phyloP scores from a whole-genome alignment of 92 coral and sea anemone species.

The Zoanthus sansibaricus region DNA sequence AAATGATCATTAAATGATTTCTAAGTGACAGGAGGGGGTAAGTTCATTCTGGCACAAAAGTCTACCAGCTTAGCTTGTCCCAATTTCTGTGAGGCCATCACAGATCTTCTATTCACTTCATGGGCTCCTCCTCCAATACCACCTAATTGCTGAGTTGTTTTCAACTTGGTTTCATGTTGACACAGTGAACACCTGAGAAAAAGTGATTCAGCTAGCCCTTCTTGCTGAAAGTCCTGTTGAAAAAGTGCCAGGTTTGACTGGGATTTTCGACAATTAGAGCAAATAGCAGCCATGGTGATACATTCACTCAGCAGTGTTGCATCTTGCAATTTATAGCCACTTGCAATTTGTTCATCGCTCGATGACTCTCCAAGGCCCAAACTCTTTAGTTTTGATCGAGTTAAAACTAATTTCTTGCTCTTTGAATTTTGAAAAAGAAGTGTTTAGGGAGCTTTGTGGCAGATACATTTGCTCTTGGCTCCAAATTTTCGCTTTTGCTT shows the following conservation, averaged over 20 bases:
- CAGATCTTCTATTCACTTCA: background rate
- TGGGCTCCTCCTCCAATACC: constrained; percentile 50
- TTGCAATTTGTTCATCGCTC: too few species aligned
- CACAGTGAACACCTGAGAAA: constrained; percentile 52
- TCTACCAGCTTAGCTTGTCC: constrained; percentile 36
- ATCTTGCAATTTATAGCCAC: too few species aligned
- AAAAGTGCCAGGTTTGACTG: constrained; percentile 49
- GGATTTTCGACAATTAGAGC: background rate
- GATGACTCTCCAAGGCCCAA: too few species aligned
- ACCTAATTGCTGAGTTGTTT: constrained; percentile 60
- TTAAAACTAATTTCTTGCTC: too few species aligned
- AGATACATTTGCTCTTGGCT: too few species aligned
- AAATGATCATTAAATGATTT: constrained; percentile 1
- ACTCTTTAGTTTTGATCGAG: too few species aligned
- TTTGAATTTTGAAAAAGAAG: too few species aligned
- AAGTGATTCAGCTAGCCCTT: constrained; percentile 61
- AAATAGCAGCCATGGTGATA: constrained; percentile 15
- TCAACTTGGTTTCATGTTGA: constrained; percentile 36
- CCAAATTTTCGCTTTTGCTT: too few species aligned
- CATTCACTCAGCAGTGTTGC: too few species aligned
- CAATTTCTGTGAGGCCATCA: background rate
- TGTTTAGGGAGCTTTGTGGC: too few species aligned
- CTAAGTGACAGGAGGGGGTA: constrained; percentile 61
- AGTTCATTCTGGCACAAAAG: constrained; percentile 64
- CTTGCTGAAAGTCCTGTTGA: constrained; percentile 43